phyloP scores from a whole-genome alignment of 2,888 invertebrate genomes.

The Plebejus melissa region DNA sequence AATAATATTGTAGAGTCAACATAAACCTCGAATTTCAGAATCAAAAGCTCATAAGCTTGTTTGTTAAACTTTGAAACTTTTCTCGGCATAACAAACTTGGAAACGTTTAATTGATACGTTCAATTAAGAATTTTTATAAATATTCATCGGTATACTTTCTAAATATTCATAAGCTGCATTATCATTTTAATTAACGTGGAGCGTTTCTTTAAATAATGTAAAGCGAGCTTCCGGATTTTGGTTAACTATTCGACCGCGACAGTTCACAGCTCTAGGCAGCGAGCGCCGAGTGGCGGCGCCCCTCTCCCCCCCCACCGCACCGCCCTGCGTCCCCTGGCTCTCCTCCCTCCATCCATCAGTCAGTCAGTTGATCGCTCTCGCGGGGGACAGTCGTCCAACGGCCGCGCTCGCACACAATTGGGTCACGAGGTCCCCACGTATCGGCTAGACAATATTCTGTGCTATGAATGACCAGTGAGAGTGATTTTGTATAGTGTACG shows the following conservation, averaged over 20 bases:
- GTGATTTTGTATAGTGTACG: conserved; percentile 57
- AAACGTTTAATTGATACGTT: not conserved
- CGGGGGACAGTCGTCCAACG: conserved; percentile 53
- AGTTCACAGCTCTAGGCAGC: conserved; percentile 30
- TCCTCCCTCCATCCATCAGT: conserved; percentile 57
- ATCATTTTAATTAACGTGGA: conserved; percentile 9
- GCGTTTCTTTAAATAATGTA: conserved; percentile 17
- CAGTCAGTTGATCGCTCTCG: conserved; percentile 67
- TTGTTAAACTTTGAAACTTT: not conserved
- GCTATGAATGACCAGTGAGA: conserved; percentile 61
- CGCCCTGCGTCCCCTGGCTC: conserved; percentile 49
- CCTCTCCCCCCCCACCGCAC: conserved; percentile 37
- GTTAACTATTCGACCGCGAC: conserved; percentile 28
- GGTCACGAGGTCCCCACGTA: conserved; percentile 64
- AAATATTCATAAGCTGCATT: conserved; percentile 11
- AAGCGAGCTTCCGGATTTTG: conserved; percentile 30
- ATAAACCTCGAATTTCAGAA: not conserved
- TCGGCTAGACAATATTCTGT: conserved; percentile 51
- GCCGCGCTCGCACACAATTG: conserved; percentile 63
- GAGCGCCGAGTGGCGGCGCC: conserved; percentile 34
- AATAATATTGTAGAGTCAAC: not conserved
- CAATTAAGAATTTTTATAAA: not conserved
- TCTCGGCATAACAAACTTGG: not conserved
- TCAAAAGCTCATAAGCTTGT: not conserved
- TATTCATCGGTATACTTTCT: not conserved